Conservation (phyloP, 2,888 invertebrate genomes). For the Caenorhabditis doughertyi region DNA sequence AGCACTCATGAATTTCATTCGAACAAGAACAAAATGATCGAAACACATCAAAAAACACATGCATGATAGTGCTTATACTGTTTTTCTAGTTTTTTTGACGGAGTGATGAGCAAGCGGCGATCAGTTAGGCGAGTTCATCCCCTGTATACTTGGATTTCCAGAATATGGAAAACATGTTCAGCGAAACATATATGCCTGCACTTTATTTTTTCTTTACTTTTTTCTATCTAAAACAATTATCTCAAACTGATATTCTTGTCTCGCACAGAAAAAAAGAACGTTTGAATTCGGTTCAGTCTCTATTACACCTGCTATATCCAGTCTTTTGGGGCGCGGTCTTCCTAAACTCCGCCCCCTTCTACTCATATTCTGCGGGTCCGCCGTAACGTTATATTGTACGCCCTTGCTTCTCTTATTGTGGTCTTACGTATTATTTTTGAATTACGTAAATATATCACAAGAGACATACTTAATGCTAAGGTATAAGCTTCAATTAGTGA, state of each 20-base stretch:
- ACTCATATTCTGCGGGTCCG: conserved; percentile 33
- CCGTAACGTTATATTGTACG: background rate
- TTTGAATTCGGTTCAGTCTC: background rate
- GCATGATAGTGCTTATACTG: conserved; percentile 51
- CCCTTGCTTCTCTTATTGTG: background rate
- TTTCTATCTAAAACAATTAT: background rate
- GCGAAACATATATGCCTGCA: background rate
- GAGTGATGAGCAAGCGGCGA: conserved; percentile 1
- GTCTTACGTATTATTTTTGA: conserved; percentile 16
- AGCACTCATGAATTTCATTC: conserved; percentile 10
- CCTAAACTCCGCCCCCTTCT: conserved; percentile 17
- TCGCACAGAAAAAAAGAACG: conserved; percentile 17
- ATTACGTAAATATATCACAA: conserved; percentile 37
- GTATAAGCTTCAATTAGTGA: conserved; percentile 29
- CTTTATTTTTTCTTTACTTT: background rate
- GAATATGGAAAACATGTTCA: background rate
- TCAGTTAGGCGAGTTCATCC: conserved; percentile 36
- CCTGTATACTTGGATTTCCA: background rate
- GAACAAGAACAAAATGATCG: background rate
- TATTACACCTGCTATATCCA: conserved; percentile 16
- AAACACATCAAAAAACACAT: conserved; percentile 18
- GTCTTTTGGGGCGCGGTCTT: conserved; percentile 41
- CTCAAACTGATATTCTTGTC: background rate
- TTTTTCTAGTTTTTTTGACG: conserved; percentile 34
- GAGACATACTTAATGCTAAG: conserved; percentile 10